phyloP scores from a whole-genome alignment of 2,888 invertebrate species.

The Idaea dimidiata region DNA sequence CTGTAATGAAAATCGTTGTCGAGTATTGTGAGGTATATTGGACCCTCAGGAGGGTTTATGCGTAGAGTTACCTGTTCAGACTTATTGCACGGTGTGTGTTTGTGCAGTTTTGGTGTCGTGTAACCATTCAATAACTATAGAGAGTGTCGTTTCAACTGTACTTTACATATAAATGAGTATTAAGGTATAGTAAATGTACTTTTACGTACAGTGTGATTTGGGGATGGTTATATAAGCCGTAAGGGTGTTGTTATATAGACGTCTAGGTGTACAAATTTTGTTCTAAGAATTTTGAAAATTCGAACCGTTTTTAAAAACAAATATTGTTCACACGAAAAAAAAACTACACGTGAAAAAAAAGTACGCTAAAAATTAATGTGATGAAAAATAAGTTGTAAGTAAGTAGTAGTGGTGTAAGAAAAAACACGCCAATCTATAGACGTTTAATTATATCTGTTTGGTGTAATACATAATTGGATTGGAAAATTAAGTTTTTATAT shows the following conservation, averaged over 20 bases:
- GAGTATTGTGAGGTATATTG: slow-evolving; percentile 30
- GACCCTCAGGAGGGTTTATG: slow-evolving; percentile 28
- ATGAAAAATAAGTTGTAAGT: too few relatives aligned
- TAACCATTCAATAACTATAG: neutral
- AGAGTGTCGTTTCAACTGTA: neutral
- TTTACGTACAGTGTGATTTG: neutral
- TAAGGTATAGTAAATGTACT: neutral
- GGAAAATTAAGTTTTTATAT: too few relatives aligned
- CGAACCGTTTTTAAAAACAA: too few relatives aligned
- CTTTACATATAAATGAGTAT: neutral
- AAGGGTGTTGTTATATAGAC: too few relatives aligned
- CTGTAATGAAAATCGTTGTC: slow-evolving; percentile 33
- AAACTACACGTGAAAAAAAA: too few relatives aligned
- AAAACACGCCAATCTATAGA: too few relatives aligned
- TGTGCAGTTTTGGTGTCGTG: slow-evolving; percentile 18
- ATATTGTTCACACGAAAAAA: too few relatives aligned
- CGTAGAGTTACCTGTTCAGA: slow-evolving; percentile 28
- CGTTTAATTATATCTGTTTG: too few relatives aligned
- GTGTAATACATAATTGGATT: too few relatives aligned
- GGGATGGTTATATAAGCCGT: too few relatives aligned
- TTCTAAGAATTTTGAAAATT: neutral
- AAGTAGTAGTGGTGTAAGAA: too few relatives aligned
- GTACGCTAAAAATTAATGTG: too few relatives aligned
- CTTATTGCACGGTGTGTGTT: slow-evolving; percentile 18
- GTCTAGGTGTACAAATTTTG: slow-evolving; percentile 5